Conservation (phyloP, 2,113 vertebrate species). For the Typhlomys cinereus region DNA sequence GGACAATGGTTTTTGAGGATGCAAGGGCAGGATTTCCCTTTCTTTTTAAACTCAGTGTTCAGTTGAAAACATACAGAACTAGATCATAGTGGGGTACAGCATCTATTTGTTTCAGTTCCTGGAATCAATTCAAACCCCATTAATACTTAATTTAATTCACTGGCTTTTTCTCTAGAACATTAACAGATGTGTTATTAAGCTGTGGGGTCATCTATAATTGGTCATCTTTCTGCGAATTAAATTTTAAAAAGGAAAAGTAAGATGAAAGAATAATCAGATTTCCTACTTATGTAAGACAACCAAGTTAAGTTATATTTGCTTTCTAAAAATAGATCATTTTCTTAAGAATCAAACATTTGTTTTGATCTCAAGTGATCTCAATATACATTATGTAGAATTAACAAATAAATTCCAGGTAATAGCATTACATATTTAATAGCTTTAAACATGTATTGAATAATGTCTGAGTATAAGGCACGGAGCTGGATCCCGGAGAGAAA, state of each 20-base stretch:
- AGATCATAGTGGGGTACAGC: slow-evolving; percentile 45
- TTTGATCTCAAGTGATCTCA: slow-evolving; percentile 73
- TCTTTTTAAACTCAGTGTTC: slow-evolving; percentile 42
- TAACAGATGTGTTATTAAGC: slow-evolving; percentile 79
- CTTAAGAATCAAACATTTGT: slow-evolving; percentile 75
- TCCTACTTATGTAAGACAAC: slow-evolving; percentile 75
- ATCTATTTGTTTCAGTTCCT: slow-evolving; percentile 70
- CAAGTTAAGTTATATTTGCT: slow-evolving; percentile 76
- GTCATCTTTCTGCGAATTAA: slow-evolving; percentile 80
- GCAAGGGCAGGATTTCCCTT: background rate
- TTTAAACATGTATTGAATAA: slow-evolving; percentile 64
- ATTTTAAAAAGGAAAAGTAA: slow-evolving; percentile 83
- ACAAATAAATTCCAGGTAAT: slow-evolving; percentile 72
- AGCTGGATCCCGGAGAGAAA: slow-evolving; percentile 35
- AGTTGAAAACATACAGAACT: slow-evolving; percentile 49
- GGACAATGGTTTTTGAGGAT: slow-evolving; percentile 6
- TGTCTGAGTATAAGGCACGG: slow-evolving; percentile 43
- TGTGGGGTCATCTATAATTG: slow-evolving; percentile 70
- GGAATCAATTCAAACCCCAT: slow-evolving; percentile 80
- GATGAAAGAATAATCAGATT: slow-evolving; percentile 81
- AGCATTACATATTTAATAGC: slow-evolving; percentile 71
- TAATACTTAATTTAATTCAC: slow-evolving; percentile 78
- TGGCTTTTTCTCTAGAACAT: slow-evolving; percentile 62
- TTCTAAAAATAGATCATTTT: slow-evolving; percentile 82
- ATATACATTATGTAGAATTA: slow-evolving; percentile 71